Evolutionary conservation across 1,140 invertebrate species (phyloP), one percentile per base, ranked within the genome.

Genomic region (Drosophila tristis): DNA sequence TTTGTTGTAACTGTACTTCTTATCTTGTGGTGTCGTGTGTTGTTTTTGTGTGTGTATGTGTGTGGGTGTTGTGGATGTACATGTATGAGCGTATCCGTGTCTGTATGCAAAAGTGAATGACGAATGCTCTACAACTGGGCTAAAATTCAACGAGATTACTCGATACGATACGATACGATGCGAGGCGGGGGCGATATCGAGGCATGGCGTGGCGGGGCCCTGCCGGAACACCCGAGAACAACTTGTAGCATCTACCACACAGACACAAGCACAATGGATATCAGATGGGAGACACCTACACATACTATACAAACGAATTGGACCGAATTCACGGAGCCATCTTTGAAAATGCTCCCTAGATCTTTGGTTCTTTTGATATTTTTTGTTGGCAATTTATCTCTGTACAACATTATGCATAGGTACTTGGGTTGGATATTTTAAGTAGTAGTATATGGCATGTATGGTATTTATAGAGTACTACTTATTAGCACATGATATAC

Each of bases 181-280:
- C 62, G 35, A 39, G 35, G 35, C 35, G 35, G 35, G 35, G 35
- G 35, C 35, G 6, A 29, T 6, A 5, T 29, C 26, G 35, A 39
- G 11, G 4, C 35, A 39, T 39, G 35, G 35, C 35, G 35, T 39
- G 35, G 35, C 35, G 55, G 47, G 60, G 55, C 62, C 54, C 48
- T 55, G 65, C 61, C 63, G 68, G 58, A 72, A 58, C 23, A 71
- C 61, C 66, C 66, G 48, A 73, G 67, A 62, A 57, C 7, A 56
- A 78, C 26, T 50, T 73, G 51, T 64, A 74, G 74, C 71, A 70
- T 87, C 77, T 86, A 85, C 81, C 73, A 78, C 74, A 87, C 85
- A 89, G 84, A 89, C 79, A 90, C 84, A 89, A 89, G 84, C 84
- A 87, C 62, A 82, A 78, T 82, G 59, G 78, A 78, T 63, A 81